Conservation (phyloP, 30 jellyfish, hydroid and myxozoan genomes). For the Aurelia sp. region DNA sequence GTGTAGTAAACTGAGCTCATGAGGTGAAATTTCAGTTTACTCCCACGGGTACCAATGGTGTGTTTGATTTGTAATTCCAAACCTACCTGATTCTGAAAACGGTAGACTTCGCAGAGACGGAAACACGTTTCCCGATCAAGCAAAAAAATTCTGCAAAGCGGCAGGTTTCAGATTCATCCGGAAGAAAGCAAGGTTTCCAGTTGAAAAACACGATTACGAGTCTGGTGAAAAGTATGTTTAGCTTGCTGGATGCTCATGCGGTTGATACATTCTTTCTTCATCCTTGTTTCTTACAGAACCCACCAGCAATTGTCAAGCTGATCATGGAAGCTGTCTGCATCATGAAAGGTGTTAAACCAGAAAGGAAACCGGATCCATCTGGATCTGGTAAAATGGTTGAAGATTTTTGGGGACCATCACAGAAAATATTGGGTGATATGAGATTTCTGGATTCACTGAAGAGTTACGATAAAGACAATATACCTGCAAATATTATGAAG, state of each 20-base stretch:
- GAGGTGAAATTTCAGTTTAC: too few relatives aligned
- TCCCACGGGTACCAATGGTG: too few relatives aligned
- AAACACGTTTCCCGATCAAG: too few relatives aligned
- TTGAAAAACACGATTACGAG: too few relatives aligned
- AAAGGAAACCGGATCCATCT: slow-evolving; percentile 93
- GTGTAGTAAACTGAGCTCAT: too few relatives aligned
- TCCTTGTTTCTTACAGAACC: slow-evolving; percentile 71
- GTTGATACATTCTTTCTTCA: neutral
- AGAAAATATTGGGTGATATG: slow-evolving; percentile 87
- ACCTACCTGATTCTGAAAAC: too few relatives aligned
- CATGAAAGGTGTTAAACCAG: slow-evolving; percentile 96
- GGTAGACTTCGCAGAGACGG: too few relatives aligned
- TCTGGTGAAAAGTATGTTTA: too few relatives aligned
- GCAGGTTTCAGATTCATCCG: too few relatives aligned
- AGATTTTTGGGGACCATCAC: slow-evolving; percentile 99
- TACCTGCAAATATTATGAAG: slow-evolving; percentile 85
- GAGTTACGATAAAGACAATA: slow-evolving; percentile 93
- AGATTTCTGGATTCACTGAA: slow-evolving; percentile 84
- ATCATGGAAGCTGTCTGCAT: slow-evolving; percentile 98
- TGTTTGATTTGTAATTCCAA: too few relatives aligned
- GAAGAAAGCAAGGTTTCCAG: too few relatives aligned
- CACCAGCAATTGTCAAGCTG: slow-evolving; percentile 91
- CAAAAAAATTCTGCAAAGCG: too few relatives aligned
- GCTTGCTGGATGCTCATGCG: neutral
- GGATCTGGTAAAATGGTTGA: slow-evolving; percentile 99